Conservation (phyloP, 2,797 vertebrate species). For the Threskiornis aethiopicus region DNA sequence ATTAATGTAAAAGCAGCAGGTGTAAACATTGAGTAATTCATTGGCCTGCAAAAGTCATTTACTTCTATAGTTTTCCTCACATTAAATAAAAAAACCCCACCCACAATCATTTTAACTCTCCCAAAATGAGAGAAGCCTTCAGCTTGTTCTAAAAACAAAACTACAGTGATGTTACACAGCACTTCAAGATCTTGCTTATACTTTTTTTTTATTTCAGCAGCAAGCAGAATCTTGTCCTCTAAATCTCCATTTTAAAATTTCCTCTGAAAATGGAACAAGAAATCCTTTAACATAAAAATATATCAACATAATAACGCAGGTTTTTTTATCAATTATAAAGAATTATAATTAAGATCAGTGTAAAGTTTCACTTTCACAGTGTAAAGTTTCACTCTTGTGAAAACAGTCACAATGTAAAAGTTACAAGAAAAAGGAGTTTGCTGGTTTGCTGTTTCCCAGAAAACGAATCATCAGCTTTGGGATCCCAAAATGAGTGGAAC, state of each 20-base stretch:
- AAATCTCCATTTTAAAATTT: background rate
- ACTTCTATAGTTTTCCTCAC: background rate
- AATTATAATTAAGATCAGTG: background rate
- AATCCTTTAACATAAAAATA: background rate
- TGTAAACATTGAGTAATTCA: background rate
- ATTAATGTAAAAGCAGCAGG: background rate
- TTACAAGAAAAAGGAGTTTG: background rate
- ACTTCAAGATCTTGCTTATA: background rate
- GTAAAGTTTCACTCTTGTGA: background rate
- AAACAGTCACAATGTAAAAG: background rate
- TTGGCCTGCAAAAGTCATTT: background rate
- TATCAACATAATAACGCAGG: background rate
- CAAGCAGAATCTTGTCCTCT: background rate
- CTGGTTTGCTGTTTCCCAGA: background rate
- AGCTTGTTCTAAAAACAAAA: background rate
- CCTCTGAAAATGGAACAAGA: slow-evolving; percentile 1
- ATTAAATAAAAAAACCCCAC: background rate
- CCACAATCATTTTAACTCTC: background rate
- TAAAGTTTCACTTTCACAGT: background rate
- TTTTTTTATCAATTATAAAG: background rate
- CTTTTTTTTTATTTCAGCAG: background rate
- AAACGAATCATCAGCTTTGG: background rate
- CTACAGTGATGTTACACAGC: background rate
- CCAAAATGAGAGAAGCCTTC: background rate
- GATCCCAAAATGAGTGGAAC: rapidly evolving